Base-by-base conservation (phyloP, 2,797 vertebrate genomes). In the Ctenopoma multispine region DNA sequence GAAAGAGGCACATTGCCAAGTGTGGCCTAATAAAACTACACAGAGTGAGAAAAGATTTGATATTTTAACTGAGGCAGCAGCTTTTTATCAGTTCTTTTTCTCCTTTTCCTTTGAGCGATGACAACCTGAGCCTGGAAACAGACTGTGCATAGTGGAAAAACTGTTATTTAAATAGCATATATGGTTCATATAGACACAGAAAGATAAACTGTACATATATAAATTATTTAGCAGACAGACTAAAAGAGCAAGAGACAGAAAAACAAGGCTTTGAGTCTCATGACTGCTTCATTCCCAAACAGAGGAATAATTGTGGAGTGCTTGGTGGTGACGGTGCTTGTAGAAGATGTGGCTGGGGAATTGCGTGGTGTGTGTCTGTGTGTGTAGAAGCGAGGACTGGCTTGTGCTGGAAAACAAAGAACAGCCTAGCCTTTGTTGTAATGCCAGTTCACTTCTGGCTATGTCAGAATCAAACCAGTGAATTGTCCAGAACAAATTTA, bases 301-400 rank as follows among this genome's bases (percentile, higher is more conserved):
- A 92, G 88, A 89, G 83, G 61, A 46, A 79, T 76, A 82, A 90
- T 83, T 92, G 89, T 88, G 67, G 62, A 64, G 72, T 61, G 87
- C 81, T 77, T 86, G 92, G 89, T 90, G 81, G 88, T 85, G 92
- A 90, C 87, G 72, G 85, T 68, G 75, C 87, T 84, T 54, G 80
- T 72, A 65, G 75, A 83, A 75, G 82, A 79, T 69, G 77, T 67
- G 69, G 80, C 71, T 11, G 18, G 57, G 55, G 43, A 10, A 31
- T 34, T n/a, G 70, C 49, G 46, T 31, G 31, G 20, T 63, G 72
- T 76, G 41, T 63, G 60, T 43, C 21, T 53, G 24, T 69, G 27
- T 21, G 79, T 72, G 72, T 63, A 62, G 38, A 68, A 63, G 63
- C 49, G 40, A 70, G 57, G 58, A 62, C 82, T 72, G 66, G 55